A percentile compares a stretch with the other conserved stretches of the same genome.
These are phyloP conservation scores for Microtus montanus DNA, from an alignment of 2,113 vertebrate species.

Conservation along the genomic window DNA sequence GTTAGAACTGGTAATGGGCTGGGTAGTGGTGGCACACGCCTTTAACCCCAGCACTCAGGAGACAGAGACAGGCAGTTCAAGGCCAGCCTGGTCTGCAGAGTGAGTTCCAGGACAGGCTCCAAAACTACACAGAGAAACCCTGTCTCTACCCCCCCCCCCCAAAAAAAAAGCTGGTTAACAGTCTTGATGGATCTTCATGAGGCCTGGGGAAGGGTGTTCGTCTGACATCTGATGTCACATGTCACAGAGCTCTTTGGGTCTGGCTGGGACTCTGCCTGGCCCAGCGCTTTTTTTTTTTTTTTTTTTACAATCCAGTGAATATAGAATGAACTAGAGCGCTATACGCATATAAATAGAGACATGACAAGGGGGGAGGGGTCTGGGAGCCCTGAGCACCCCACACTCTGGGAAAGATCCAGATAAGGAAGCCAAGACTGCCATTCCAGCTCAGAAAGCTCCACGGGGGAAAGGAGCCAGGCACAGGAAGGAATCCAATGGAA, in stretches of 20 bases:
- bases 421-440: conserved; percentile 57
- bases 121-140: no score
- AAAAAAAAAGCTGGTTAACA: not conserved
- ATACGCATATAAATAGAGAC: not conserved
- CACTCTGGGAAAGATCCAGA: conserved; percentile 59
- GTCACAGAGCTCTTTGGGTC: conserved; percentile 12
- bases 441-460: conserved; percentile 43
- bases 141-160: no score
- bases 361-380: not conserved
- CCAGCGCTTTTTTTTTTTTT: not conserved
- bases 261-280: not conserved
- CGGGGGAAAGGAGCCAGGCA: conserved; percentile 64
- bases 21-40: no score
- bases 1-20: not conserved
- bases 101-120: no score
- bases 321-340: not conserved
- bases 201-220: not conserved
- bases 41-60: no score
- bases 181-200: not conserved
- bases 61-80: no score
- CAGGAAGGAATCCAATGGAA: conserved; percentile 66
- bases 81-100: no score
- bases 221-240: not conserved
- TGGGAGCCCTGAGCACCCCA: not conserved
- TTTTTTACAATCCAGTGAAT: not conserved